These are phyloP conservation scores for Erebia palarica DNA, from an alignment of 2,888 invertebrate species.

Conservation along the genomic window DNA sequence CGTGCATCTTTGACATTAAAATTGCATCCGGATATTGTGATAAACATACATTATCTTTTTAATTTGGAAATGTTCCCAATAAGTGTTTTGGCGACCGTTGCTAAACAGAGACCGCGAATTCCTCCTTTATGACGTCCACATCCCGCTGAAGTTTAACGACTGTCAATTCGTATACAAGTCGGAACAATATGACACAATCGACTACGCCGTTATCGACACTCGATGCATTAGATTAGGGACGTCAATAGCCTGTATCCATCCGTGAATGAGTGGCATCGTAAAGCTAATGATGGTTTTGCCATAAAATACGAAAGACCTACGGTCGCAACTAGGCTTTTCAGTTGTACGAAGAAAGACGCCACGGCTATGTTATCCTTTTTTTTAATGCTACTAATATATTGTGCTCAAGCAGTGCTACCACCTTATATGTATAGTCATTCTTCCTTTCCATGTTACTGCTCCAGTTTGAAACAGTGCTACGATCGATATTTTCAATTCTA, in stretches of 20 bases:
- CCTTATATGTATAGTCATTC: no score
- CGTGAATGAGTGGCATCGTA: slow-evolving; percentile 25
- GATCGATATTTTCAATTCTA: no score
- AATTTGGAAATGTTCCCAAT: slow-evolving; percentile 14
- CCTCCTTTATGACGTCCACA: slow-evolving; percentile 30
- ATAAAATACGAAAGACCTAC: slow-evolving; percentile 17
- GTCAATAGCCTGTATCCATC: slow-evolving; percentile 22
- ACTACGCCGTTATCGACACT: slow-evolving; percentile 21
- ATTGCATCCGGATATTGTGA: not conserved
- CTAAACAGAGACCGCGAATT: slow-evolving; percentile 24
- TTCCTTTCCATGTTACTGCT: no score
- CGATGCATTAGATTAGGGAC: slow-evolving; percentile 24
- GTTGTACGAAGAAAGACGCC: not conserved
- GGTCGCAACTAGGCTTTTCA: not conserved
- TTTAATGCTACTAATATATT: no score
- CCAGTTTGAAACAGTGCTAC: no score
- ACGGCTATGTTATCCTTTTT: no score
- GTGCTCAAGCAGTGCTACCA: no score
- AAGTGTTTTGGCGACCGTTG: slow-evolving; percentile 23
- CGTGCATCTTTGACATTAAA: not conserved
- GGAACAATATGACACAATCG: slow-evolving; percentile 5
- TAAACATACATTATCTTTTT: not conserved
- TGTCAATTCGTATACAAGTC: slow-evolving; percentile 30
- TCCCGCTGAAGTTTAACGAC: slow-evolving; percentile 35
- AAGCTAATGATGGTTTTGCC: slow-evolving; percentile 23